Conservation (phyloP, 2,888 invertebrate species). For the Philereme transversata region DNA sequence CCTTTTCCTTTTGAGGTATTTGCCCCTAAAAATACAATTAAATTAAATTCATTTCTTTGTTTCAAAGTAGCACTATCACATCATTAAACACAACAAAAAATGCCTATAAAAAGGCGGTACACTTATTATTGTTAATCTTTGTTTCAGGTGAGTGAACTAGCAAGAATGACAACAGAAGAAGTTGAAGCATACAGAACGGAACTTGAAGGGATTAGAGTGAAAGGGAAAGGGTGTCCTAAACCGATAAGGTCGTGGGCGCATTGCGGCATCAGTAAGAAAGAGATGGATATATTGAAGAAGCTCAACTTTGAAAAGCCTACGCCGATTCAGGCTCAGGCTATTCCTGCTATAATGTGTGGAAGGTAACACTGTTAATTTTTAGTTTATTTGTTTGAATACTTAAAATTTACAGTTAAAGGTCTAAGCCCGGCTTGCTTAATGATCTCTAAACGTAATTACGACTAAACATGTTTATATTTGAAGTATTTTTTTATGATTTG, state of each 20-base stretch:
- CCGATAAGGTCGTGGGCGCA: slow-evolving; percentile 99
- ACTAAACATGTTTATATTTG: too few relatives aligned
- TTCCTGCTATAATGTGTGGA: slow-evolving; percentile 98
- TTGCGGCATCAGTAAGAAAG: slow-evolving; percentile 98
- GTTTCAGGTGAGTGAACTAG: slow-evolving; percentile 95
- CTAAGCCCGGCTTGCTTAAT: too few relatives aligned
- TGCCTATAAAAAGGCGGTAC: too few relatives aligned
- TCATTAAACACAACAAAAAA: too few relatives aligned
- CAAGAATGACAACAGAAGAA: slow-evolving; percentile 94
- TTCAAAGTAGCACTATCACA: too few relatives aligned
- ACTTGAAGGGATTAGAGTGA: slow-evolving; percentile 97
- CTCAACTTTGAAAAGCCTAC: slow-evolving; percentile 98
- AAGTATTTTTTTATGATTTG: too few relatives aligned
- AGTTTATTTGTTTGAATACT: too few relatives aligned
- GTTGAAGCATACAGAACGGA: slow-evolving; percentile 94
- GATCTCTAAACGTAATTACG: too few relatives aligned
- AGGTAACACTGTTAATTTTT: slow-evolving; percentile 69
- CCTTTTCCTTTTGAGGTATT: too few relatives aligned
- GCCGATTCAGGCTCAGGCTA: slow-evolving; percentile 99
- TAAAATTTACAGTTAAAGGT: too few relatives aligned
- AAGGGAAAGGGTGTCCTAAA: slow-evolving; percentile 98
- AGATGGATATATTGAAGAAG: slow-evolving; percentile 95
- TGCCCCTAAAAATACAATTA: too few relatives aligned
- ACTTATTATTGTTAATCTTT: slow-evolving; percentile 1
- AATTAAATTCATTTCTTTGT: too few relatives aligned